Conservation (phyloP, 2,888 invertebrate species). For the Diachrysia chrysitis region DNA sequence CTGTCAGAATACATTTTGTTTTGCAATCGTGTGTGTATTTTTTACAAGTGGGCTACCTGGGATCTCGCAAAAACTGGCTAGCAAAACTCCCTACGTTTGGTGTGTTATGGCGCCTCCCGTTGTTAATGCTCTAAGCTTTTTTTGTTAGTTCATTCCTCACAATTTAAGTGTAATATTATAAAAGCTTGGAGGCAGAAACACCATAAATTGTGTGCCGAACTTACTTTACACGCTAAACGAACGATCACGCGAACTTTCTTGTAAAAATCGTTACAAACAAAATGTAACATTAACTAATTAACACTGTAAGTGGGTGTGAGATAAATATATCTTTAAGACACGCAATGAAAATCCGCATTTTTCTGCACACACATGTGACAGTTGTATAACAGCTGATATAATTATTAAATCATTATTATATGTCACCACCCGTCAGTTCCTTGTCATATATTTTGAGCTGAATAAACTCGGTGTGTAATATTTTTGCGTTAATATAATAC, state of each 20-base stretch:
- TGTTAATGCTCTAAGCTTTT: too few species aligned
- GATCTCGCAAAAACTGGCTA: too few species aligned
- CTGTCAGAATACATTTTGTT: too few species aligned
- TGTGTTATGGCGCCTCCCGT: too few species aligned
- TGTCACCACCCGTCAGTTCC: slow-evolving; percentile 19
- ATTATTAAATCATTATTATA: slow-evolving; percentile 33
- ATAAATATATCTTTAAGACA: slow-evolving; percentile 36
- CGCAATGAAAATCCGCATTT: slow-evolving; percentile 21
- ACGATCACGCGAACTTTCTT: slow-evolving; percentile 56
- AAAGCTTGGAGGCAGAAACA: slow-evolving; percentile 33
- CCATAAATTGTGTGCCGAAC: slow-evolving; percentile 37
- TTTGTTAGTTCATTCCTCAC: slow-evolving; percentile 13
- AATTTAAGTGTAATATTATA: slow-evolving; percentile 27
- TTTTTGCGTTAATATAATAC: slow-evolving; percentile 35
- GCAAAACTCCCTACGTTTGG: too few species aligned
- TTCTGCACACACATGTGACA: slow-evolving; percentile 21
- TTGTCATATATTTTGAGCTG: slow-evolving; percentile 13
- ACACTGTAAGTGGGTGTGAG: slow-evolving; percentile 36
- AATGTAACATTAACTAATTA: slow-evolving; percentile 44
- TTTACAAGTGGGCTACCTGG: too few species aligned
- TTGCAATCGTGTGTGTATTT: too few species aligned
- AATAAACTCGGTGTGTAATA: slow-evolving; percentile 24
- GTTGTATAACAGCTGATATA: slow-evolving; percentile 19
- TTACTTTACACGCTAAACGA: slow-evolving; percentile 48
- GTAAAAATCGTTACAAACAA: slow-evolving; percentile 31